Percentiles rank a stretch among this genome's conserved stretches.
Evolutionary conservation across 2,888 invertebrate species (phyloP).

Genomic region (Pelosia muscerda): DNA sequence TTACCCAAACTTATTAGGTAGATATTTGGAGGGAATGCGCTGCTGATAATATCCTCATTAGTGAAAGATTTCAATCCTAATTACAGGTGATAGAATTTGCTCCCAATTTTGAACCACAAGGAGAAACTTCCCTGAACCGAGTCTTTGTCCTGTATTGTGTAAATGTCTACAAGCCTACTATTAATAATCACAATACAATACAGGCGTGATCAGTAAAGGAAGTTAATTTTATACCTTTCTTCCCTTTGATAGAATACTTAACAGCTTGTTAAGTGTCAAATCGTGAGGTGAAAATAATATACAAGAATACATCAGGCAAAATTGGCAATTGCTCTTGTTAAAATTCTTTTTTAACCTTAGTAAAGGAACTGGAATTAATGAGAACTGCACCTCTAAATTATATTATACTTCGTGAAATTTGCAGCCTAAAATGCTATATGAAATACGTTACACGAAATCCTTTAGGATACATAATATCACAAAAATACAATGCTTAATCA

Average conservation of each 20-base stretch:
- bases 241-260: slow-evolving; percentile 59
- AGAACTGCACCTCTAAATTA: neutral
- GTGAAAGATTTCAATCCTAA: no score
- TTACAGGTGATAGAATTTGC: neutral
- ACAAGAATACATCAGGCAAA: slow-evolving; percentile 30
- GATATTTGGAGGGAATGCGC: no score
- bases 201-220: slow-evolving; percentile 44
- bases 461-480: neutral
- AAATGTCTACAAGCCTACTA: slow-evolving; percentile 19
- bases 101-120: neutral
- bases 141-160: slow-evolving; percentile 10
- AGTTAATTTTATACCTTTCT: slow-evolving; percentile 45
- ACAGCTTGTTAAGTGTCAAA: slow-evolving; percentile 63
- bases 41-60: no score
- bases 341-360: slow-evolving; percentile 34
- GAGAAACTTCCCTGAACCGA: neutral
- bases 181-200: slow-evolving; percentile 46
- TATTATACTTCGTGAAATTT: neutral
- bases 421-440: neutral
- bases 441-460: no score
- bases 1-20: no score
- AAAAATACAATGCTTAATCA: no score
- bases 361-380: slow-evolving; percentile 22
- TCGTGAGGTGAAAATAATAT: slow-evolving; percentile 48
- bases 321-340: slow-evolving; percentile 41